Conservation (phyloP, 2,113 vertebrate genomes). For the Actenoides hombroni region DNA sequence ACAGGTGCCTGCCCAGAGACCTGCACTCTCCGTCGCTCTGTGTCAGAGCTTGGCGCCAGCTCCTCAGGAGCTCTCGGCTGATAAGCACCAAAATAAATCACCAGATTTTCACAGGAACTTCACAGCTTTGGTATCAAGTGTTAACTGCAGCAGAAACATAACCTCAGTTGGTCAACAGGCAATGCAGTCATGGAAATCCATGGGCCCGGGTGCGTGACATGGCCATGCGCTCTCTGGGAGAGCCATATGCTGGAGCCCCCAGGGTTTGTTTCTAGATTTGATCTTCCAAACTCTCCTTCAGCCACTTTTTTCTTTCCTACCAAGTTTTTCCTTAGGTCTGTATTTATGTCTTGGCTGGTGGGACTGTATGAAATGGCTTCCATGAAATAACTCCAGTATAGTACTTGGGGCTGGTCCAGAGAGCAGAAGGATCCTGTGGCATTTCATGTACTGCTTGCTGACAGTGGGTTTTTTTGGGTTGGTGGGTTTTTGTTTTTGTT, state of each 20-base stretch:
- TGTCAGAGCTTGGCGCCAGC: not conserved
- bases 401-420: not conserved
- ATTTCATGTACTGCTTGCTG: not conserved
- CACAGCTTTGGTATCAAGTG: not conserved
- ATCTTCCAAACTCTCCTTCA: not conserved
- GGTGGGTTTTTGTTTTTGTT: not conserved
- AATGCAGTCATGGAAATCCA: rapidly evolving
- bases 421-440: not conserved
- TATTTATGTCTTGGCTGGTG: not conserved
- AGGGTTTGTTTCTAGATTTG: not conserved
- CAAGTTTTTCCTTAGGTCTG: not conserved
- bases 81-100: not conserved
- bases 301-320: not conserved
- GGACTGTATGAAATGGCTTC: not conserved
- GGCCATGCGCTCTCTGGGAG: rapidly evolving
- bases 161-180: not conserved
- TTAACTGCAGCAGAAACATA: not conserved
- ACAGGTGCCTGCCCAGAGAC: not conserved
- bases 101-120: not conserved
- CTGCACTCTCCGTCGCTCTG: not conserved
- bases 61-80: not conserved
- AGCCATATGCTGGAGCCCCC: rapidly evolving
- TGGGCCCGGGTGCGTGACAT: not conserved
- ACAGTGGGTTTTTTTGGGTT: not conserved
- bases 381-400: not conserved